phyloP scores from a whole-genome alignment of 2,113 vertebrate genomes.

The Macroglossus sobrinus region DNA sequence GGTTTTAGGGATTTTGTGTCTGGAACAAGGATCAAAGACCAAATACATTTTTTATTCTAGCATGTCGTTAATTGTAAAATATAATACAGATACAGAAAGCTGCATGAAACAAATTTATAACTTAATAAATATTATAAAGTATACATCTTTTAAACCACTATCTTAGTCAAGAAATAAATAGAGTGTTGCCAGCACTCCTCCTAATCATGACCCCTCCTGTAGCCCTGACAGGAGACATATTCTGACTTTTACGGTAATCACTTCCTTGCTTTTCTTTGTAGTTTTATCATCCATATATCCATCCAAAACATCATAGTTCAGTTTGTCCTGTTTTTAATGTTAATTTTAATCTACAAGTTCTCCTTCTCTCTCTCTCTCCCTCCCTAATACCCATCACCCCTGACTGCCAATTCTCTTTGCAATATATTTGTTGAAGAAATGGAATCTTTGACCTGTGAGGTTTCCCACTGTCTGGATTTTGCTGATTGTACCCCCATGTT shows the following conservation, averaged over 20 bases:
- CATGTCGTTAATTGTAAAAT: background rate
- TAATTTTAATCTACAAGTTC: background rate
- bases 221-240: background rate
- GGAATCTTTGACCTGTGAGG: background rate
- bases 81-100: background rate
- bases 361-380: background rate
- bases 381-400: no score
- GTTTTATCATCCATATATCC: background rate
- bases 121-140: background rate
- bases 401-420: background rate
- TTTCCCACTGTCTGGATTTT: background rate
- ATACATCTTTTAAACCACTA: background rate
- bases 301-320: background rate
- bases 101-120: background rate
- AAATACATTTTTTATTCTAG: background rate
- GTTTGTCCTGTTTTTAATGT: background rate
- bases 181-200: background rate
- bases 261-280: background rate
- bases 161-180: background rate
- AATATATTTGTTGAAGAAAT: background rate
- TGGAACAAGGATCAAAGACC: background rate
- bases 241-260: background rate
- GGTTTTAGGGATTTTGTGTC: background rate
- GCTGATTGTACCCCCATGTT: background rate
- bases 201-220: background rate